These are phyloP conservation scores for Eulemur albifrons DNA, from an alignment of 2,797 vertebrate species.

Conservation along the genomic window DNA sequence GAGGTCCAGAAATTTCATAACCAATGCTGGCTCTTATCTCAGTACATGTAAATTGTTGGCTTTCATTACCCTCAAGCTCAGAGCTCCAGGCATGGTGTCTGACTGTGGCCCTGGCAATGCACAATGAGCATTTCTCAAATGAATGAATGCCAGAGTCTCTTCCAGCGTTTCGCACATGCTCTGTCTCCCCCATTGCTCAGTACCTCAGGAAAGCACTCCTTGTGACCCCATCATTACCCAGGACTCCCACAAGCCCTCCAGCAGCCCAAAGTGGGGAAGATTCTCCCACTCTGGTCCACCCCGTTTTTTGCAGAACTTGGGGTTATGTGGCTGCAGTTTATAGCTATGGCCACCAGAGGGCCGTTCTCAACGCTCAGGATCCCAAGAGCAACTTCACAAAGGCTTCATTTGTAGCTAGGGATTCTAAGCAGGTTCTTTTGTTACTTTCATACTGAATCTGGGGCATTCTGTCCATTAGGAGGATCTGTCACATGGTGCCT, in stretches of 20 bases:
- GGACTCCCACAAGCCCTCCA: background rate
- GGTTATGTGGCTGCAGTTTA: background rate
- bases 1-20: background rate
- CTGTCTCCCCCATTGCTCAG: background rate
- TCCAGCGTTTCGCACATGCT: background rate
- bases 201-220: background rate
- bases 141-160: background rate
- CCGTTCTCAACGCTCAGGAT: constrained; percentile 7
- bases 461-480: background rate
- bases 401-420: background rate
- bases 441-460: background rate
- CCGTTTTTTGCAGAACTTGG: background rate
- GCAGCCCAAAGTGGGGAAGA: background rate
- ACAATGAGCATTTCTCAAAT: background rate
- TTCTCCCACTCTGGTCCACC: background rate
- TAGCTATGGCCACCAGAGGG: constrained; percentile 43
- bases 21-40: background rate
- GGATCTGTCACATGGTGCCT: background rate
- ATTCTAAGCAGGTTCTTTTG: constrained; percentile 2
- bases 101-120: background rate
- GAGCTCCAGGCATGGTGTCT: background rate
- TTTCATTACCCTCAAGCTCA: background rate
- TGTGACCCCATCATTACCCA: background rate
- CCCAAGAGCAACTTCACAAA: background rate
- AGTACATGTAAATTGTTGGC: background rate